Conservation (phyloP, 2,888 invertebrate genomes). For the Achlya flavicornis region DNA sequence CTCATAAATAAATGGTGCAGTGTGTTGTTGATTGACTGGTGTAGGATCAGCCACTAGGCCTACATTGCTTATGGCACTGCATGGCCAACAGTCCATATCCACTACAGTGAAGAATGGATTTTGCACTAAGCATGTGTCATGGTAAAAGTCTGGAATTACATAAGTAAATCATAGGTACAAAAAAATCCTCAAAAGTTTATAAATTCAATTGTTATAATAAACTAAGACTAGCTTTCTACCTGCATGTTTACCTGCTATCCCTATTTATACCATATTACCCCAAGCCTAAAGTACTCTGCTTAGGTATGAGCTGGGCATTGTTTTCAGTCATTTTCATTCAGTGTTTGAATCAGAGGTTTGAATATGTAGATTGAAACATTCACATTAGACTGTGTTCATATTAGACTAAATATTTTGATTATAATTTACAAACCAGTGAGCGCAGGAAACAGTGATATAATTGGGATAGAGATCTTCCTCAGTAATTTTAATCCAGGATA, state of each 20-base stretch:
- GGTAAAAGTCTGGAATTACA: constrained; percentile 87
- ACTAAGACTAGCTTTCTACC: neutral
- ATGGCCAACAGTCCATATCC: constrained; percentile 94
- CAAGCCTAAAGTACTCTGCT: too few relatives aligned
- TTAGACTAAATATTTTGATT: neutral
- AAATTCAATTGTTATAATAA: too few relatives aligned
- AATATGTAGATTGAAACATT: too few relatives aligned
- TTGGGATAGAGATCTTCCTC: constrained; percentile 89
- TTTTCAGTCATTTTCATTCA: too few relatives aligned
- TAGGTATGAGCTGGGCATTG: too few relatives aligned
- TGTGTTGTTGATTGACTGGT: constrained; percentile 57
- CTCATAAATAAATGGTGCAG: constrained; percentile 83
- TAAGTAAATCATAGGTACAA: constrained; percentile 10
- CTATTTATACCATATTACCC: too few relatives aligned
- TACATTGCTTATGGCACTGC: constrained; percentile 87
- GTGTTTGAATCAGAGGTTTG: too few relatives aligned
- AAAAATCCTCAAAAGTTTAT: too few relatives aligned
- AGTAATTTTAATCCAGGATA: constrained; percentile 91
- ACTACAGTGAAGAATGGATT: constrained; percentile 92
- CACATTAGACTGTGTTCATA: too few relatives aligned
- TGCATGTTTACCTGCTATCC: too few relatives aligned
- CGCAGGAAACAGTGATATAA: constrained; percentile 89
- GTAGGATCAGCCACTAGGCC: constrained; percentile 85
- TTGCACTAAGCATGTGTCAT: constrained; percentile 92
- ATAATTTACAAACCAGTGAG: constrained; percentile 84